A percentile compares a stretch with the other conserved stretches of the same genome.
These are phyloP conservation scores for Cladorhizidae sp. DNA, from an alignment of 37 sponge, comb jelly and placozoan species.

Conservation along the genomic window DNA sequence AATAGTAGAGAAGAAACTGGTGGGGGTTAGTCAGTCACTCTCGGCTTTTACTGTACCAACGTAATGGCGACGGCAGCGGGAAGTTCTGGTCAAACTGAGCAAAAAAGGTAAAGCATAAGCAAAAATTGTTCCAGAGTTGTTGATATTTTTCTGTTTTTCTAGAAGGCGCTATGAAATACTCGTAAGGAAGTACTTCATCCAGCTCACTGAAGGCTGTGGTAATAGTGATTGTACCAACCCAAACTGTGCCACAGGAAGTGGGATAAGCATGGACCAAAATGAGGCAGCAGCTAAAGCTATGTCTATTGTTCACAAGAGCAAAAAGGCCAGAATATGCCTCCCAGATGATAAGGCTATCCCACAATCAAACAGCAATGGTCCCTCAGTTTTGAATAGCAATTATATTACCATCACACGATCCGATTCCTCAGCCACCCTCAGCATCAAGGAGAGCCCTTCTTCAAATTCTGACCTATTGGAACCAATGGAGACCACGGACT, in stretches of 20 bases:
- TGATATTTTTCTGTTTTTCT: neutral
- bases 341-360: neutral
- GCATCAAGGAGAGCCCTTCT: neutral
- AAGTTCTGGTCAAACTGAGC: neutral
- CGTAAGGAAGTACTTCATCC: constrained; percentile 52
- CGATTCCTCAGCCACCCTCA: neutral
- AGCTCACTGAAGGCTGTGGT: constrained; percentile 84
- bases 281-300: constrained; percentile 77
- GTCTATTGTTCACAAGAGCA: constrained; percentile 1
- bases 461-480: neutral
- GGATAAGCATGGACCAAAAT: constrained; percentile 40
- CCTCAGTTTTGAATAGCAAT: neutral
- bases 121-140: neutral
- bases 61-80: neutral
- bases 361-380: neutral
- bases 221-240: constrained; percentile 53
- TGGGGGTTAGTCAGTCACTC: too few species aligned
- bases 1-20: neutral
- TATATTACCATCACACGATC: neutral
- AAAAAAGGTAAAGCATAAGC: neutral
- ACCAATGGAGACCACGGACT: constrained; percentile 32
- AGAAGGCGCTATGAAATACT: constrained; percentile 22
- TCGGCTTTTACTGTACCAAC: too few species aligned
- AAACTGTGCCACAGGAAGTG: constrained; percentile 74
- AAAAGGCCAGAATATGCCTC: constrained; percentile 24